Conservation (phyloP, 2,888 invertebrate species). For the Encarsia formosa region DNA sequence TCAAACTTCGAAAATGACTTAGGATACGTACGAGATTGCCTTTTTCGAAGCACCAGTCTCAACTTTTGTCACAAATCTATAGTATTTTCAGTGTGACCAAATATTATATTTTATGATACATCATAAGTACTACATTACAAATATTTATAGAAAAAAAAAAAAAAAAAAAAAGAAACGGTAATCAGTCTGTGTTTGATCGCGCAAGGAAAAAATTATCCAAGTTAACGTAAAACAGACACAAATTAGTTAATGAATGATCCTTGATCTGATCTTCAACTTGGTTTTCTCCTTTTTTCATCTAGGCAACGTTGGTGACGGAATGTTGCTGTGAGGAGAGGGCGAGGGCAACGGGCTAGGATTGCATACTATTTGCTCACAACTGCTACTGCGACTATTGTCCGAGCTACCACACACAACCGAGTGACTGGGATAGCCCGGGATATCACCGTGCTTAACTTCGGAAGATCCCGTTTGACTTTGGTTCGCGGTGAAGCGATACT, state of each 20-base stretch:
- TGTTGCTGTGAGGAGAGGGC: conserved; percentile 40
- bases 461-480: conserved; percentile 38
- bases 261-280: conserved; percentile 26
- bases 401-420: conserved; percentile 33
- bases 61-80: conserved; percentile 21
- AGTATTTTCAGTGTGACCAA: conserved; percentile 13
- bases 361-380: conserved; percentile 46
- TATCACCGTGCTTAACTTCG: conserved; percentile 45
- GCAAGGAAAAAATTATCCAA: conserved; percentile 10
- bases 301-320: conserved; percentile 44
- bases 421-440: conserved; percentile 28
- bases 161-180: conserved; percentile 12
- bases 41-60: conserved; percentile 19
- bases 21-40: conserved; percentile 1
- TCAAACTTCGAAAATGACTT: conserved; percentile 13
- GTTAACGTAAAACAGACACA: conserved; percentile 8
- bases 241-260: conserved; percentile 17
- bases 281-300: conserved; percentile 40
- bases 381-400: conserved; percentile 37
- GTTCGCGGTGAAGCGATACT: conserved; percentile 45
- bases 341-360: conserved; percentile 45
- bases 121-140: conserved; percentile 26
- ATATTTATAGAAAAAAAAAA: background rate
- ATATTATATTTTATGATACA: conserved; percentile 7
- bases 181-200: conserved; percentile 19